Conservation (phyloP, 2,797 vertebrate species). For the Tragelaphus eurycerus region DNA sequence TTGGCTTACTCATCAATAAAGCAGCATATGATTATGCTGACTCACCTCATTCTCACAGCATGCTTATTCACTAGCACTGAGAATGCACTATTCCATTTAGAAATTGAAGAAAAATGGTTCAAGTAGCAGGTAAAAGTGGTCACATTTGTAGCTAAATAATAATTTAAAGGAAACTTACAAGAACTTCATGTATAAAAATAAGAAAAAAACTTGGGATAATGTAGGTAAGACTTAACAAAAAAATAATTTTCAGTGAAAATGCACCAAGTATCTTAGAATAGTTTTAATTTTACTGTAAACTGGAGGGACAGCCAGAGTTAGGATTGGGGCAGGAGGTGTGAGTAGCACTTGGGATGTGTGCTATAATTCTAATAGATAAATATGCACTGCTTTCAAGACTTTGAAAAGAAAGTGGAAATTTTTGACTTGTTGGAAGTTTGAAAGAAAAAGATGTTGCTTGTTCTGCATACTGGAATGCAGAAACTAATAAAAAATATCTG, state of each 20-base stretch:
- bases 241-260: background rate
- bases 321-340: background rate
- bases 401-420: slow-evolving; percentile 11
- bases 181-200: background rate
- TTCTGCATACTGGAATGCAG: background rate
- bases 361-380: background rate
- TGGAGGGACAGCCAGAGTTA: background rate
- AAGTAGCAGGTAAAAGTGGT: background rate
- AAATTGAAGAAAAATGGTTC: background rate
- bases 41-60: background rate
- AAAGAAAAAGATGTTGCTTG: background rate
- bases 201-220: background rate
- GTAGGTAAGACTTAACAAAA: slow-evolving; percentile 4
- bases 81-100: background rate
- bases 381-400: background rate
- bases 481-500: slow-evolving; percentile 15
- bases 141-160: background rate
- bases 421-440: background rate
- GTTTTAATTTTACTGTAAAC: background rate
- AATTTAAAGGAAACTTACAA: background rate
- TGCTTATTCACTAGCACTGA: background rate
- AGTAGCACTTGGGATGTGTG: background rate
- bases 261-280: background rate
- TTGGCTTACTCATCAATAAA: background rate
- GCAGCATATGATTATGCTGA: background rate